These are phyloP conservation scores for Apodemia mormo DNA, from an alignment of 2,888 invertebrate species.

Conservation along the genomic window DNA sequence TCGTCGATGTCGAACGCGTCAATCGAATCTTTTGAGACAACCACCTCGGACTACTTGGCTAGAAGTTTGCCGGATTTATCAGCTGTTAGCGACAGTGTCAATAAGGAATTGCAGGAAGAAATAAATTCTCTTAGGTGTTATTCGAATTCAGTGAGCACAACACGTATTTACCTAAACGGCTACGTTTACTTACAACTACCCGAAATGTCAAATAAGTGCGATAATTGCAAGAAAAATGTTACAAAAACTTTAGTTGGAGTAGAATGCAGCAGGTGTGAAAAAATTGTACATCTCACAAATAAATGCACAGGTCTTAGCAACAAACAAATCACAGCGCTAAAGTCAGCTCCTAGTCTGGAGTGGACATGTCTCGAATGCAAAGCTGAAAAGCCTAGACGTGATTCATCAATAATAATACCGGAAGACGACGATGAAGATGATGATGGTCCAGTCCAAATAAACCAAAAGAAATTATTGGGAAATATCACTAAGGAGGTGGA, in stretches of 20 bases:
- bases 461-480: slow-evolving; percentile 18
- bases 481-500: slow-evolving; percentile 31
- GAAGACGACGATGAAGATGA: slow-evolving; percentile 31
- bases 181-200: too few species aligned
- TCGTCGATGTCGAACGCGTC: too few species aligned
- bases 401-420: slow-evolving; percentile 25
- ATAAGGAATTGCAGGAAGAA: too few species aligned
- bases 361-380: slow-evolving; percentile 36
- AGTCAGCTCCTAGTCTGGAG: slow-evolving; percentile 30
- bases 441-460: not conserved
- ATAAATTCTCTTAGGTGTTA: too few species aligned
- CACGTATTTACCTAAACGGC: too few species aligned
- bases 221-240: slow-evolving; percentile 2
- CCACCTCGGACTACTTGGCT: too few species aligned
- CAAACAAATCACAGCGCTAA: slow-evolving; percentile 32
- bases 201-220: not conserved
- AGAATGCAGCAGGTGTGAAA: slow-evolving; percentile 25
- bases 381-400: slow-evolving; percentile 24
- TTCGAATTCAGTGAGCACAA: too few species aligned
- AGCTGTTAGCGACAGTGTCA: too few species aligned
- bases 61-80: too few species aligned
- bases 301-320: slow-evolving; percentile 32
- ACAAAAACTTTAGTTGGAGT: slow-evolving; percentile 19
- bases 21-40: too few species aligned
- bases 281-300: slow-evolving; percentile 21